Evolutionary conservation across 2,113 vertebrate species (phyloP).

Genomic region (Prochilodus magdalenae): DNA sequence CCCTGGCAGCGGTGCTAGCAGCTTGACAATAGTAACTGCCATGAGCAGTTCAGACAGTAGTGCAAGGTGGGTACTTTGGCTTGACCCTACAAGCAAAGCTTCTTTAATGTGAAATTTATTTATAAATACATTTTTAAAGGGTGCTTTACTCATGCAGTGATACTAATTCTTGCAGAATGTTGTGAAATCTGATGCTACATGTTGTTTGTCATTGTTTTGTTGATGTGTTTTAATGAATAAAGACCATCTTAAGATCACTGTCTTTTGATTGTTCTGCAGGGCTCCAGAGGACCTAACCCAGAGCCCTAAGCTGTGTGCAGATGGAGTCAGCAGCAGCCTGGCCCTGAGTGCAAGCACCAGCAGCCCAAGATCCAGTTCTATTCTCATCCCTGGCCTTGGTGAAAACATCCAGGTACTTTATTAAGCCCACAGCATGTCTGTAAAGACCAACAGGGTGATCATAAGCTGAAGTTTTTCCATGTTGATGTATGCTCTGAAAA

Average conservation of each 20-base stretch:
- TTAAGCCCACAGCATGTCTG: neutral
- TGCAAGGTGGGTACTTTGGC: conserved; percentile 77
- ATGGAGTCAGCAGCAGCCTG: conserved; percentile 78
- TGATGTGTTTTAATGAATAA: neutral
- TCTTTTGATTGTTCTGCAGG: conserved; percentile 66
- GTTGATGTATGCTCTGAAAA: too few relatives aligned
- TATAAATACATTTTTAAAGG: neutral
- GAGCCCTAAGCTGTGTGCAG: conserved; percentile 87
- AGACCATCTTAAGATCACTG: neutral
- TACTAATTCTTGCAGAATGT: neutral
- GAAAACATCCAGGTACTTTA: conserved; percentile 84
- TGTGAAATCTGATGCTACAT: neutral
- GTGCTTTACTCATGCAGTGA: too few relatives aligned
- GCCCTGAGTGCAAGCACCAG: conserved; percentile 70
- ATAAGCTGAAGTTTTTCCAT: too few relatives aligned
- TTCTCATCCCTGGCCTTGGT: conserved; percentile 86
- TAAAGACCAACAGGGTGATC: too few relatives aligned
- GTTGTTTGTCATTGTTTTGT: too few relatives aligned
- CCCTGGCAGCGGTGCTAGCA: conserved; percentile 88
- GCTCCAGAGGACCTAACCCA: conserved; percentile 85
- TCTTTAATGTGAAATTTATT: neutral
- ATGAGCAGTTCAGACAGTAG: conserved; percentile 86
- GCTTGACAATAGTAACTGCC: conserved; percentile 89
- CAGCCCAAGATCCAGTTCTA: conserved; percentile 82
- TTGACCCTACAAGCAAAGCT: neutral